phyloP scores from a whole-genome alignment of 2,888 invertebrate species.

The Drosophila macrothrix region DNA sequence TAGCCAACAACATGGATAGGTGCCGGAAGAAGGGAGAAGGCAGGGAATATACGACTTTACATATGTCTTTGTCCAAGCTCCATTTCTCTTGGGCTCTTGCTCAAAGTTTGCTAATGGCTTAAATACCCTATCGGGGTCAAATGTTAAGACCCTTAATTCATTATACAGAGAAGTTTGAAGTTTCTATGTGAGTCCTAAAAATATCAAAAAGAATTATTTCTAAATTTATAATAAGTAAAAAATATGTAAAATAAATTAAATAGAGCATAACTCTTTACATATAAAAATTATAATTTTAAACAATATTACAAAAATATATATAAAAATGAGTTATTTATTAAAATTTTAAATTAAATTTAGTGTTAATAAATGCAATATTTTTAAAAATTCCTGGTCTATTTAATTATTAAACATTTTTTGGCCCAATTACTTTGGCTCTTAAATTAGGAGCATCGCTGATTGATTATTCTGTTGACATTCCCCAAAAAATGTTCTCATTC shows the following conservation, averaged over 20 bases:
- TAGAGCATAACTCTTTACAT: not conserved
- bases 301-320: not conserved
- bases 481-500: constrained; percentile 10
- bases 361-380: not conserved
- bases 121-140: not conserved
- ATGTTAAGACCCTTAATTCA: not conserved
- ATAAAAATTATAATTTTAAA: not conserved
- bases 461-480: constrained; percentile 13
- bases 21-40: not conserved
- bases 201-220: not conserved
- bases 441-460: constrained; percentile 4
- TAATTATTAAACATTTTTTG: not conserved
- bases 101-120: not conserved
- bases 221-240: too few relatives aligned
- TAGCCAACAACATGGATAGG: not conserved
- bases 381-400: not conserved
- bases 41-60: not conserved
- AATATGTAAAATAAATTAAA: not conserved
- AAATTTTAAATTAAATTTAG: not conserved
- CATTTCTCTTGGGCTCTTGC: constrained; percentile 10
- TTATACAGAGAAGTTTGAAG: not conserved
- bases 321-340: not conserved
- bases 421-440: not conserved
- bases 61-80: constrained; percentile 5
- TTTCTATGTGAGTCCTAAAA: not conserved